Conservation (phyloP, 2,888 invertebrate species). For the Auanema freiburgensis region DNA sequence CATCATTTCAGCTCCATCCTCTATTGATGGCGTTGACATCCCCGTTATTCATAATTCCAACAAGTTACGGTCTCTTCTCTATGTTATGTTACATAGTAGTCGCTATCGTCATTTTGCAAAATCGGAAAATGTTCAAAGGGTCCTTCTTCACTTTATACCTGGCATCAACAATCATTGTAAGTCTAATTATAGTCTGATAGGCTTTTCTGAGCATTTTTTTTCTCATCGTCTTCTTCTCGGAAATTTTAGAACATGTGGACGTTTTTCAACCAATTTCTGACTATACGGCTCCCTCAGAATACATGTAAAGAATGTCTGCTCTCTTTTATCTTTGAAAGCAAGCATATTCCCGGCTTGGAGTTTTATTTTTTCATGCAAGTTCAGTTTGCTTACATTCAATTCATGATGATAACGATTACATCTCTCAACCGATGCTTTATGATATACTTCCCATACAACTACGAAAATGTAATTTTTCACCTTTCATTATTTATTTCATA, state of each 20-base stretch:
- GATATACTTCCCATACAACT: not conserved
- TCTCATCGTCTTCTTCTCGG: not conserved
- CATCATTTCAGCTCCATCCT: too few relatives aligned
- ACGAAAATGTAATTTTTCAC: too few relatives aligned
- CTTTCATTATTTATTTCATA: too few relatives aligned
- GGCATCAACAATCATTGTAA: not conserved
- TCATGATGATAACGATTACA: not conserved
- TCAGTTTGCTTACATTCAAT: conserved; percentile 1
- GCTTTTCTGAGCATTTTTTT: not conserved
- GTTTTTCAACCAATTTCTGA: not conserved
- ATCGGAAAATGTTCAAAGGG: not conserved
- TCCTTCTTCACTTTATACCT: not conserved
- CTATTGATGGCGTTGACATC: not conserved
- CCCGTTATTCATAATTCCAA: not conserved
- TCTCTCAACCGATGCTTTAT: not conserved
- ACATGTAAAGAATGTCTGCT: not conserved
- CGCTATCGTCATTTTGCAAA: not conserved
- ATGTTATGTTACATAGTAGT: not conserved
- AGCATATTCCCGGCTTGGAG: not conserved
- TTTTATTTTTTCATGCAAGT: not conserved
- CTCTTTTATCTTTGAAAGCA: not conserved
- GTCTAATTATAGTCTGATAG: not conserved
- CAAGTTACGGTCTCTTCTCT: not conserved
- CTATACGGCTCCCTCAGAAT: not conserved
- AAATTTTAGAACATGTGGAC: not conserved